Evolutionary conservation across 2,888 invertebrate species (phyloP).

Genomic region (Sesamia inferens): DNA sequence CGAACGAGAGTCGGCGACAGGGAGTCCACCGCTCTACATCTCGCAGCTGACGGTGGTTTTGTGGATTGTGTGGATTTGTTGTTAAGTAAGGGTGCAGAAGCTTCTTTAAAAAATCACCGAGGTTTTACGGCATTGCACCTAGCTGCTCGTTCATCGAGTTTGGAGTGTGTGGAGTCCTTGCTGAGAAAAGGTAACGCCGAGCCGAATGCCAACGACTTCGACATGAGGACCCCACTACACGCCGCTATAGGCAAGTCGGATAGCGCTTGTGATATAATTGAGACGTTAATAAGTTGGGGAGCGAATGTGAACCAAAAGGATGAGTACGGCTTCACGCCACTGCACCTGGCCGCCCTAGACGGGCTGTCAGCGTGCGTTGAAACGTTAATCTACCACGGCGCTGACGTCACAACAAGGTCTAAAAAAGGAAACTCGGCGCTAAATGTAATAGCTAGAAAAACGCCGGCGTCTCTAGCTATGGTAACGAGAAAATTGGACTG

Average conservation of each 20-base stretch:
- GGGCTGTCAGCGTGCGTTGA: constrained; percentile 96
- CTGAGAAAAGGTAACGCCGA: constrained; percentile 93
- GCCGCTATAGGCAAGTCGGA: constrained; percentile 96
- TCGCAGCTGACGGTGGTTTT: constrained; percentile 97
- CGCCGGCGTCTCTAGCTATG: constrained; percentile 95
- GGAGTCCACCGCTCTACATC: constrained; percentile 94
- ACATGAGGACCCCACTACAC: constrained; percentile 95
- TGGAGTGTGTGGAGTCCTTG: constrained; percentile 95
- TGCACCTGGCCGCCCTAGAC: constrained; percentile 96
- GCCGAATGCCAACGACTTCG: constrained; percentile 94
- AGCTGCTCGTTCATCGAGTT: constrained; percentile 94
- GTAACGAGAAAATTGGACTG: constrained; percentile 95
- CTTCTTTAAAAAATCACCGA: constrained; percentile 93
- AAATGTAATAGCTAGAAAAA: constrained; percentile 96
- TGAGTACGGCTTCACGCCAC: constrained; percentile 95
- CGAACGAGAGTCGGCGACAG: constrained; percentile 92
- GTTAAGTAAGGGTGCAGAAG: constrained; percentile 93
- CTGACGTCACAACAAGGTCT: constrained; percentile 96
- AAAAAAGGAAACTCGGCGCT: constrained; percentile 96
- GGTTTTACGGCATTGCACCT: constrained; percentile 96
- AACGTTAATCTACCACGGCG: constrained; percentile 95
- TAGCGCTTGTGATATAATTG: constrained; percentile 94
- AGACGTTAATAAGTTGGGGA: constrained; percentile 94
- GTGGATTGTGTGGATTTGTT: constrained; percentile 94
- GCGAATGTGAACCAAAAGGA: constrained; percentile 96